A percentile compares a stretch with the other conserved stretches of the same genome.
These are phyloP conservation scores for Bothrops jararaca DNA, from an alignment of 2,113 vertebrate genomes.

Conservation along the genomic window DNA sequence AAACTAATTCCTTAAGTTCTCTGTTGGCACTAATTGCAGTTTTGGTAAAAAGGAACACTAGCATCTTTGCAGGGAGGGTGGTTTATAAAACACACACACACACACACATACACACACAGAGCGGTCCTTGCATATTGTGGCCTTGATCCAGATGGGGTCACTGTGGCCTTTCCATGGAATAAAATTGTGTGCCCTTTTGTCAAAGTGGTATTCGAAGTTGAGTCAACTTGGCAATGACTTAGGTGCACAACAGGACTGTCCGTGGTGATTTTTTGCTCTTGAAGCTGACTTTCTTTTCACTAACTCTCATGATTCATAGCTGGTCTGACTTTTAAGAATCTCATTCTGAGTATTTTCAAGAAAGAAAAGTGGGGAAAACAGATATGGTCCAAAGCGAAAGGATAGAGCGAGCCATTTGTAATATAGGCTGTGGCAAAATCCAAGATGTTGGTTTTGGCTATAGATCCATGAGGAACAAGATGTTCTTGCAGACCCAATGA, in stretches of 20 bases:
- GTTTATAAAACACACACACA: not conserved
- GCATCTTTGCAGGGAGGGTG: not conserved
- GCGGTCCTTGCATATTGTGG: not conserved
- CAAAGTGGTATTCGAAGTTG: not conserved
- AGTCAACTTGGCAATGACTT: not conserved
- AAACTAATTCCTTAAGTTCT: not conserved
- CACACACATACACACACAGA: not conserved
- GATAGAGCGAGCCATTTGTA: not conserved
- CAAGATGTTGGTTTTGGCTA: not conserved
- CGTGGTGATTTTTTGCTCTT: not conserved
- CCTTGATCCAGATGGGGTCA: not conserved
- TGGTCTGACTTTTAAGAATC: not conserved
- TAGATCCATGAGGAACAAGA: not conserved
- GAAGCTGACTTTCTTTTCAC: not conserved
- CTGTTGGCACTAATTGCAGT: not conserved
- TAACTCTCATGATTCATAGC: not conserved
- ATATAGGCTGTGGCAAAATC: not conserved
- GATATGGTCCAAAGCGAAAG: not conserved
- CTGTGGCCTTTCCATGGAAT: not conserved
- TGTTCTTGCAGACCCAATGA: not conserved
- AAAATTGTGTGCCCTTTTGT: not conserved
- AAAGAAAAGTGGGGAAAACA: not conserved
- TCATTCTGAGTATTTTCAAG: not conserved
- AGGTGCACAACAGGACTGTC: not conserved
- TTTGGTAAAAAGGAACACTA: not conserved